These are phyloP conservation scores for Epizoanthus scotinus DNA, from an alignment of 92 coral and sea anemone genomes.

Conservation along the genomic window DNA sequence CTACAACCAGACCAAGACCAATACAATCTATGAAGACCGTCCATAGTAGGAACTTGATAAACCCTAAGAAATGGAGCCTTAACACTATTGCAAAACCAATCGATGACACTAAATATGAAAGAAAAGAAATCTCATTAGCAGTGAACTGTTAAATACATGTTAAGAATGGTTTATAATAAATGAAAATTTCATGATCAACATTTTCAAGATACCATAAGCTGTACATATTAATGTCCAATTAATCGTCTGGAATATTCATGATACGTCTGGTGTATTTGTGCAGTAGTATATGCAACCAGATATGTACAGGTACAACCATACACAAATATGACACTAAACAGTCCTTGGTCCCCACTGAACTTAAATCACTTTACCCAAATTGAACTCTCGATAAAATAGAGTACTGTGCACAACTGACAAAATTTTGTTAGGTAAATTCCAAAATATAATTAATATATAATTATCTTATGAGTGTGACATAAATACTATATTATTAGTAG, in stretches of 20 bases:
- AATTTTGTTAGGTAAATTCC: no score
- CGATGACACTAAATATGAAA: conserved; percentile 76
- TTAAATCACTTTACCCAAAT: no score
- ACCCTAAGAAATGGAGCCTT: conserved; percentile 86
- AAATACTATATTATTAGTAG: no score
- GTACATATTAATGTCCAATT: no score
- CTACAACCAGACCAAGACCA: conserved; percentile 91
- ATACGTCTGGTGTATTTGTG: background rate
- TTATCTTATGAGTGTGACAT: no score
- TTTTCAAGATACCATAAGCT: no score
- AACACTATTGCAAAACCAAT: conserved; percentile 94
- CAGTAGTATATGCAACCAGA: background rate
- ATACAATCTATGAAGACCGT: conserved; percentile 97
- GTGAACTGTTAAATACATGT: background rate
- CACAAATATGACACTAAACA: background rate
- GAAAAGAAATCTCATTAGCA: background rate
- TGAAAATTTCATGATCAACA: no score
- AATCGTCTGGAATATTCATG: no score
- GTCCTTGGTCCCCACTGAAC: background rate
- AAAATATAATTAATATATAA: no score
- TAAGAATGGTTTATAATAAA: background rate
- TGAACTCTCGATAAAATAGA: no score
- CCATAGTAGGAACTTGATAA: conserved; percentile 94
- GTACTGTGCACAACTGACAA: background rate
- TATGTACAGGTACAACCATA: no score